Evolutionary conservation across 2,797 vertebrate genomes (phyloP).

Genomic region (Acipenser oxyrinchus): DNA sequence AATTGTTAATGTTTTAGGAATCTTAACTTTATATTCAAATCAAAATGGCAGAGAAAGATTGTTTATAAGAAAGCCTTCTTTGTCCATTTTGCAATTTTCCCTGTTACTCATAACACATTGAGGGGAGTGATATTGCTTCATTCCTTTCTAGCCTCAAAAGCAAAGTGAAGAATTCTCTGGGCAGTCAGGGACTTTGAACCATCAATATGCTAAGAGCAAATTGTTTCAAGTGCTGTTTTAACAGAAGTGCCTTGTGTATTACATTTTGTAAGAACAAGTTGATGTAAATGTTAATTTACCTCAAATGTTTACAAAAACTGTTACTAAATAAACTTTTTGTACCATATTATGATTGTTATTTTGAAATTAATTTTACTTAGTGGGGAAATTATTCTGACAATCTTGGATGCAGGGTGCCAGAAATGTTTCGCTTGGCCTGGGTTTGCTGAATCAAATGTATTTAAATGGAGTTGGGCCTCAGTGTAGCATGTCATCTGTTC

Average conservation of each 20-base stretch:
- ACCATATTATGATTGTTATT: slow-evolving; percentile 45
- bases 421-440: no score
- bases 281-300: slow-evolving; percentile 86
- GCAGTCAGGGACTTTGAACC: slow-evolving; percentile 45
- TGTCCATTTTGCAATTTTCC: slow-evolving; percentile 23
- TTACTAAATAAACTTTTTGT: slow-evolving; percentile 92
- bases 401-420: no score
- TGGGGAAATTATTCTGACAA: no score
- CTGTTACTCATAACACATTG: slow-evolving; percentile 26
- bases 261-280: slow-evolving; percentile 80
- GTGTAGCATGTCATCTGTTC: no score
- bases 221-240: slow-evolving; percentile 65
- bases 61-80: slow-evolving; percentile 35
- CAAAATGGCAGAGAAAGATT: slow-evolving; percentile 19
- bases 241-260: slow-evolving; percentile 78
- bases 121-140: slow-evolving; percentile 42
- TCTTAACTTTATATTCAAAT: slow-evolving; percentile 31
- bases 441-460: no score
- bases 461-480: no score
- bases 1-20: slow-evolving; percentile 31
- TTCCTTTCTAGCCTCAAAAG: slow-evolving; percentile 50
- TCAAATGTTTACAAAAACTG: slow-evolving; percentile 85
- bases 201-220: slow-evolving; percentile 51
- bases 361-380: no score
- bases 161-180: slow-evolving; percentile 53